Percentiles rank a stretch among this genome's conserved stretches.
Evolutionary conservation across 1,140 invertebrate species (phyloP).

Genomic region (Temnothorax nylanderi): DNA sequence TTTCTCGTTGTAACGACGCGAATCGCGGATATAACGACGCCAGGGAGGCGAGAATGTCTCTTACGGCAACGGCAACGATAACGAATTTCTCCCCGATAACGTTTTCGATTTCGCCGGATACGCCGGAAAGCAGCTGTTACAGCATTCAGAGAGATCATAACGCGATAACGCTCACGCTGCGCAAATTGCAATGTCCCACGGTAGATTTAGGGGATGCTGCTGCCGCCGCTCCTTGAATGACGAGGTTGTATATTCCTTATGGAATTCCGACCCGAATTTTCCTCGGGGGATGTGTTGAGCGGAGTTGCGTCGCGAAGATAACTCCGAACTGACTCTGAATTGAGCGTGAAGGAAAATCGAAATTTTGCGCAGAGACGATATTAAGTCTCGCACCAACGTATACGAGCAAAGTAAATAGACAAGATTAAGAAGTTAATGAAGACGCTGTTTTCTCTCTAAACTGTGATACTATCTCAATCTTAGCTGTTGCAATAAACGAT

Average conservation of each 20-base stretch:
- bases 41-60: constrained; percentile 51
- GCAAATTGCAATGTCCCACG: constrained; percentile 57
- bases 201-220: constrained; percentile 43
- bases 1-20: constrained; percentile 51
- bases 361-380: neutral
- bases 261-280: constrained; percentile 45
- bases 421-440: neutral
- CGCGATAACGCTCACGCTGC: constrained; percentile 50
- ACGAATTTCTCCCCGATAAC: constrained; percentile 57
- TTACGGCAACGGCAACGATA: constrained; percentile 50
- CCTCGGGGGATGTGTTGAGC: constrained; percentile 23
- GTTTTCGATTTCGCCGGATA: constrained; percentile 56
- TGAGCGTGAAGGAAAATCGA: neutral
- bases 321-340: neutral
- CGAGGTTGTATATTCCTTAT: constrained; percentile 50
- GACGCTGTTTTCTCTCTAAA: neutral
- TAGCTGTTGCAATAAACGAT: neutral
- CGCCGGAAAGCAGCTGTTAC: constrained; percentile 59
- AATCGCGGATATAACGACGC: constrained; percentile 58
- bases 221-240: constrained; percentile 1
- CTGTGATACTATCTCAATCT: neutral
- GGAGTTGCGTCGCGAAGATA: constrained; percentile 17
- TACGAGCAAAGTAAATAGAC: neutral
- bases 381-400: no score
- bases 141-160: constrained; percentile 56